Evolutionary conservation across 1,140 invertebrate species (phyloP).

Genomic region (Temnothorax longispinosus): DNA sequence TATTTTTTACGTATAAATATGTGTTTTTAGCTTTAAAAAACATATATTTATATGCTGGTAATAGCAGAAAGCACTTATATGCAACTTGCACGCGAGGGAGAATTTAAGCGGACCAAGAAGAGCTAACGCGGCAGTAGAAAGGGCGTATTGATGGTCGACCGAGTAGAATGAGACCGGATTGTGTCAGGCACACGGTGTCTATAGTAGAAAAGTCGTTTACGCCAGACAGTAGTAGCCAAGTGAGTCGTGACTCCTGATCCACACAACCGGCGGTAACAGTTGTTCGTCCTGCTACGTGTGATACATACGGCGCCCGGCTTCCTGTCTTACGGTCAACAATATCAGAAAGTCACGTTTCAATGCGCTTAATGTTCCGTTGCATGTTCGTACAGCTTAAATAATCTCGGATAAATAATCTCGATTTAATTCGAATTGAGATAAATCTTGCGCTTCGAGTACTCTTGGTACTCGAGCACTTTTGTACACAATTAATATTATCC

Average conservation of each 20-base stretch:
- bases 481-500: not conserved
- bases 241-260: constrained; percentile 32
- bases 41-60: not conserved
- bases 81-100: not conserved
- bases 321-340: not conserved
- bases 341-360: constrained; percentile 36
- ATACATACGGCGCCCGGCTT: constrained; percentile 21
- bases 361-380: constrained; percentile 14
- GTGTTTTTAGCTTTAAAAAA: not conserved
- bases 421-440: not conserved
- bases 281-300: constrained; percentile 44
- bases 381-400: not conserved
- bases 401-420: not conserved
- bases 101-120: not conserved
- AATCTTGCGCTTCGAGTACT: not conserved
- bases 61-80: not conserved
- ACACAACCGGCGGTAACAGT: constrained; percentile 40
- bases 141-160: constrained; percentile 5
- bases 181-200: not conserved
- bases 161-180: constrained; percentile 31
- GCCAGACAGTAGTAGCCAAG: not conserved
- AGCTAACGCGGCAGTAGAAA: constrained; percentile 26
- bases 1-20: not conserved
- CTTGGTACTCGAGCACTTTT: not conserved
- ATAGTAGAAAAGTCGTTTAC: constrained; percentile 34